These are phyloP conservation scores for Diorhabda elongata DNA, from an alignment of 1,140 invertebrate species.

Conservation along the genomic window DNA sequence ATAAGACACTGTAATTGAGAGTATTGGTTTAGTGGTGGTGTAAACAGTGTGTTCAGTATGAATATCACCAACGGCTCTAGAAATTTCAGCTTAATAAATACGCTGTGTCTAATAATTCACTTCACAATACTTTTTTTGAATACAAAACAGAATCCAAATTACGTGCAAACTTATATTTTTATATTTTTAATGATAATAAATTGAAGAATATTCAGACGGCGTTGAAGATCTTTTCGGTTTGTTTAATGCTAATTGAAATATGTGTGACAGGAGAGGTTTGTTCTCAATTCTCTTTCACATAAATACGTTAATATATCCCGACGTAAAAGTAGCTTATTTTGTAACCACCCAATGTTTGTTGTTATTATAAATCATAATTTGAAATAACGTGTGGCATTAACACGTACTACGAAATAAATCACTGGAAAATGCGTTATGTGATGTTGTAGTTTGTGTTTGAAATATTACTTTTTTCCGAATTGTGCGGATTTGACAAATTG, in stretches of 20 bases:
- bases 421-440: constrained; percentile 6
- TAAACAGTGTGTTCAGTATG: too few species aligned
- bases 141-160: too few species aligned
- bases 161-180: too few species aligned
- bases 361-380: not conserved
- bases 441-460: constrained; percentile 4
- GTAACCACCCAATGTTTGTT: not conserved
- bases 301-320: not conserved
- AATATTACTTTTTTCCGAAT: constrained; percentile 9
- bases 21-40: too few species aligned
- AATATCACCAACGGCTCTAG: too few species aligned
- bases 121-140: too few species aligned
- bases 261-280: not conserved
- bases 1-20: too few species aligned
- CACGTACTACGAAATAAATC: constrained; percentile 3
- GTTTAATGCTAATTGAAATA: not conserved
- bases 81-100: too few species aligned
- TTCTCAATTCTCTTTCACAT: not conserved
- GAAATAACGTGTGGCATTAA: not conserved
- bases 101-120: too few species aligned
- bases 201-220: too few species aligned
- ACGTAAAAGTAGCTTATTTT: constrained; percentile 1
- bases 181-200: too few species aligned
- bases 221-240: not conserved
- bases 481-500: constrained; percentile 8